Evolutionary conservation across 2,113 vertebrate genomes (phyloP).

Genomic region (Paralichthys olivaceus): DNA sequence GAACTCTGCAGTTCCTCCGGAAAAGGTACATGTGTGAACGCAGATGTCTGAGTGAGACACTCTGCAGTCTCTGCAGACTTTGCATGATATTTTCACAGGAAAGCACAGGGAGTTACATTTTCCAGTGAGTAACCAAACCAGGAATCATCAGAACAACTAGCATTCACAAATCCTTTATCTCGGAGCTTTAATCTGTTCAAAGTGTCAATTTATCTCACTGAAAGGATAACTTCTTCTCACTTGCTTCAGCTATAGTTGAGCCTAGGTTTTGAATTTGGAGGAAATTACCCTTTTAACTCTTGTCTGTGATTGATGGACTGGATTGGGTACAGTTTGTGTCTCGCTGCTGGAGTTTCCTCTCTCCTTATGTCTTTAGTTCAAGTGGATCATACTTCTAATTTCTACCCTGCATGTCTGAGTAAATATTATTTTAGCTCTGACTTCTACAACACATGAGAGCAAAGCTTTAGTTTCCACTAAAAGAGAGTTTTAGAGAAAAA

Average conservation of each 20-base stretch:
- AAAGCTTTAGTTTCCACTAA: constrained; percentile 1
- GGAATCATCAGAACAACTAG: neutral
- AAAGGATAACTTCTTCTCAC: neutral
- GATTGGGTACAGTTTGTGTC: neutral
- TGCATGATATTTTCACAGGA: no score
- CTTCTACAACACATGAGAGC: constrained; percentile 9
- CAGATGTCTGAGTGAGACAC: neutral
- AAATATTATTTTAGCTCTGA: constrained; percentile 28
- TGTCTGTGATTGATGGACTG: neutral
- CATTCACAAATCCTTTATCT: neutral
- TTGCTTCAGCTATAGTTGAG: neutral
- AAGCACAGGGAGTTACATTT: no score
- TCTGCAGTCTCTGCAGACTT: neutral
- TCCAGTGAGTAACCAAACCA: neutral
- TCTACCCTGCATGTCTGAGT: neutral
- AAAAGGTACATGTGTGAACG: no score
- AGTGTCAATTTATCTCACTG: neutral
- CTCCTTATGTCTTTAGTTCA: neutral
- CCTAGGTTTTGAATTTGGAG: no score
- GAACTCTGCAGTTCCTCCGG: no score
- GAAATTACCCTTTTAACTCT: neutral
- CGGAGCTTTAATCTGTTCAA: neutral
- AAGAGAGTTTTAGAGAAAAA: no score
- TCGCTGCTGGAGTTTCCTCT: neutral
- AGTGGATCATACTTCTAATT: constrained; percentile 1